A percentile compares a stretch with the other conserved stretches of the same genome.
Evolutionary conservation across 2,888 invertebrate genomes (phyloP).

Genomic region (Tipula confusa): DNA sequence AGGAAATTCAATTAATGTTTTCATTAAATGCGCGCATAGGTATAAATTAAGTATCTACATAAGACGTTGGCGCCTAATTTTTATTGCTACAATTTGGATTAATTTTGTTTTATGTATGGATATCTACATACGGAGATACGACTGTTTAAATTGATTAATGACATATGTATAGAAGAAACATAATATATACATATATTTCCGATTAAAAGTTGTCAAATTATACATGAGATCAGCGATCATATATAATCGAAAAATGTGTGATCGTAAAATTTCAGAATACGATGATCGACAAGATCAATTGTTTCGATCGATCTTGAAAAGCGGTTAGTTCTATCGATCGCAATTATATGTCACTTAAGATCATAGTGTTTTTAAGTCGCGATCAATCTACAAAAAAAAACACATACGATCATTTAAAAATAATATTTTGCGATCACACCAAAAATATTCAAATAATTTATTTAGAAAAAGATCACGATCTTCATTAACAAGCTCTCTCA

Average conservation of each 20-base stretch:
- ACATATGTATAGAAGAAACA: not conserved
- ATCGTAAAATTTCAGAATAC: not conserved
- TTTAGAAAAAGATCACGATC: not conserved
- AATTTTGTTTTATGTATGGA: not conserved
- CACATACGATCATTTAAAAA: not conserved
- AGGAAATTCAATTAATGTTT: slow-evolving; percentile 6
- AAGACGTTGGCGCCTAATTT: not conserved
- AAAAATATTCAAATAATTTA: not conserved
- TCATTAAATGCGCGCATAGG: not conserved
- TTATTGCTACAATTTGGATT: too few relatives aligned
- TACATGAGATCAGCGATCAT: not conserved
- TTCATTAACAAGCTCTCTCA: not conserved
- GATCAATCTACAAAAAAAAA: too few relatives aligned
- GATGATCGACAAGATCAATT: not conserved
- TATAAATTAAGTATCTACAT: not conserved
- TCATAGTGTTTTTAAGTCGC: too few relatives aligned
- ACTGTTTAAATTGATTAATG: not conserved
- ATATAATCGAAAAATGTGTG: not conserved
- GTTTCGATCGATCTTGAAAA: not conserved
- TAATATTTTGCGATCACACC: not conserved
- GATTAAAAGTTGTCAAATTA: not conserved
- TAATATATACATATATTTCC: not conserved
- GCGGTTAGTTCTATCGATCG: too few relatives aligned
- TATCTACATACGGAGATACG: not conserved
- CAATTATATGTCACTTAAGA: too few relatives aligned